Evolutionary conservation across 64 coral and sea anemone species (phyloP), one percentile per base, ranked within the genome.

Genomic region (Actinia equina): DNA sequence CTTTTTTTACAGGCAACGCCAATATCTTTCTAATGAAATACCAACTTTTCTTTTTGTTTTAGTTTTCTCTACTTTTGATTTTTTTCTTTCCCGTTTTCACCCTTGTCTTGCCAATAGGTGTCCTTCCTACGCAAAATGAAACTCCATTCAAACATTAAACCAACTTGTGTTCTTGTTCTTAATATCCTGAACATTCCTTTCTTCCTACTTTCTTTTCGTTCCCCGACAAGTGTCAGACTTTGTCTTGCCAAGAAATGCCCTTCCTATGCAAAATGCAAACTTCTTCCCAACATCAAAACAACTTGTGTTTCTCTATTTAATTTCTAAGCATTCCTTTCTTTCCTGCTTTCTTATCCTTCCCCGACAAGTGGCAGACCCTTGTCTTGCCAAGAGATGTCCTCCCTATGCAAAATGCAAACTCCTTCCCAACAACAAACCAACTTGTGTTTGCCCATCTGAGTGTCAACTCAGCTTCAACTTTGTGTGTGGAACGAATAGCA

Each of bases 401-500:
- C 90, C 91, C 9, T 88, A 95, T 45, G 85, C 90, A 1, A 43
- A 71, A 62, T 99, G 97, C 89, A 71, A 89, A 2, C 71, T 82
- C 15, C 85, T 90, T 45, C 83, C 89, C 30, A 54, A 88, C 10
- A 85, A 82, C 74, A 91, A 86, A 52, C 91, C 93, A 27, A 84
- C 74, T 17, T 99, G 97, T 83, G 44, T 83, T 25, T 99, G 97
- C 84, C 93, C 91, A 4, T 20, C 49, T n/a, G 63, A 30, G 77
- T 86, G 88, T 88, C 60, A 42, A 3, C 60, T 67, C 23, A 59
- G 55, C 22, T 91, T 76, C 70, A 54, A 82, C 19, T 60, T 62
- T 41, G 88, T 99, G 57, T 99, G 97, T 83, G 97, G 97, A 41
- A 91, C 58, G 15, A 92, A 99, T 41, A 52, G 45, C 15, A 88